These are phyloP conservation scores for Neoarius graeffei DNA, from an alignment of 2,113 vertebrate genomes.

Conservation along the genomic window DNA sequence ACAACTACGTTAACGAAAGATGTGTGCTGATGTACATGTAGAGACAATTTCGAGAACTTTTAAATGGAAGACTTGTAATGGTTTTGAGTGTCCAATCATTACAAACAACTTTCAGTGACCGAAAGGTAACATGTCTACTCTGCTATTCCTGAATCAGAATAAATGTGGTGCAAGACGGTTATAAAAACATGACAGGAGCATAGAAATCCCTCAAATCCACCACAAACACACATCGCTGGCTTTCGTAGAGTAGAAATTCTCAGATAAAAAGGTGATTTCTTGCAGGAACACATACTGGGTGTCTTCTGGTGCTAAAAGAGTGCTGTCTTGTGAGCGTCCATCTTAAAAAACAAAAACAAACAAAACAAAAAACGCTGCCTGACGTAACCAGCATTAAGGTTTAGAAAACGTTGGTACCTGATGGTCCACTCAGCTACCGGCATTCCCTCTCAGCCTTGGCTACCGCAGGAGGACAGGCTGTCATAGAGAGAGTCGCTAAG, in stretches of 20 bases:
- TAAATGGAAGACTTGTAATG: constrained; percentile 48
- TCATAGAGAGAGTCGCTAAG: constrained; percentile 94
- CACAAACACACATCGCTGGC: constrained; percentile 27
- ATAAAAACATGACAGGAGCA: background rate
- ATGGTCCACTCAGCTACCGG: constrained; percentile 3
- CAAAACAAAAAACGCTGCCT: constrained; percentile 4
- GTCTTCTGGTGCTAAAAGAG: constrained; percentile 35
- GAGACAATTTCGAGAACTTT: constrained; percentile 37
- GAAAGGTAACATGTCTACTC: constrained; percentile 19
- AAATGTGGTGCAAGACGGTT: background rate
- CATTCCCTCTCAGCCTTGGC: constrained; percentile 81
- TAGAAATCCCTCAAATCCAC: background rate
- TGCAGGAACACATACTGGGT: background rate
- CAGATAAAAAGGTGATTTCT: constrained; percentile 41
- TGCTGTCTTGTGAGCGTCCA: constrained; percentile 7
- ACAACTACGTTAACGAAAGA: constrained; percentile 42
- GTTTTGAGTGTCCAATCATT: constrained; percentile 2
- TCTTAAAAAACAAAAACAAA: background rate
- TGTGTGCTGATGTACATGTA: constrained; percentile 50
- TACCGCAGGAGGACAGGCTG: constrained; percentile 92
- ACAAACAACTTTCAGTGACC: background rate
- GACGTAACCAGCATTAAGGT: background rate
- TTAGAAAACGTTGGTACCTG: constrained; percentile 50
- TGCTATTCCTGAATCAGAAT: constrained; percentile 42
- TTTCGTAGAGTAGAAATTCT: constrained; percentile 26